phyloP scores from a whole-genome alignment of 2,888 invertebrate species.

The Plebejus melissa region DNA sequence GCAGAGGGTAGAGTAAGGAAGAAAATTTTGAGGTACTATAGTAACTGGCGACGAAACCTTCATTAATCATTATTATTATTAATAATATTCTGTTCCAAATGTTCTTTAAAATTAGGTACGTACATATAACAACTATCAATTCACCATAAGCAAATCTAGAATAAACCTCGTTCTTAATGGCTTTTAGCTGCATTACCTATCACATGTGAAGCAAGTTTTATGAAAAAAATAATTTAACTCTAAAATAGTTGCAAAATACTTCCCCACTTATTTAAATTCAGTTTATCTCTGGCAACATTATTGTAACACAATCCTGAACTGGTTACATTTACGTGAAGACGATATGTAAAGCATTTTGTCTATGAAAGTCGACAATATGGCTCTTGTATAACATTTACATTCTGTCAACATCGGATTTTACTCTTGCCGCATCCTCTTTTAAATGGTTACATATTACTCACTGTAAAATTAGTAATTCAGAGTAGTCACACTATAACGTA shows the following conservation, averaged over 20 bases:
- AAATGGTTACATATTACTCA: constrained; percentile 7
- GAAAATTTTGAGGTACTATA: too few relatives aligned
- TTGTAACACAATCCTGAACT: constrained; percentile 27
- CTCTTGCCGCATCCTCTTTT: constrained; percentile 22
- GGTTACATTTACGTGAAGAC: constrained; percentile 29
- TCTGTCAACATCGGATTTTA: constrained; percentile 25
- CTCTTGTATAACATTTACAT: constrained; percentile 25
- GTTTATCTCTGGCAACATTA: constrained; percentile 7
- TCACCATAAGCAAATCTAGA: too few relatives aligned
- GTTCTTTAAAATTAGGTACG: too few relatives aligned
- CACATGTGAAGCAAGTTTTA: too few relatives aligned
- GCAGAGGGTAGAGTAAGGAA: too few relatives aligned
- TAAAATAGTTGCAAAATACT: neutral
- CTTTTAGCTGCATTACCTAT: too few relatives aligned
- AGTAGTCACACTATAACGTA: neutral
- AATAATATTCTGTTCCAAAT: too few relatives aligned
- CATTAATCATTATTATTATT: too few relatives aligned
- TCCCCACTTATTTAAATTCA: neutral
- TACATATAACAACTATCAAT: too few relatives aligned
- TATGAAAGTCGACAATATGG: constrained; percentile 28
- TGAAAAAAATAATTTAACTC: neutral
- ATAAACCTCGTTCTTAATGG: too few relatives aligned
- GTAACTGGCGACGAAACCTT: too few relatives aligned
- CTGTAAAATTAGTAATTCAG: constrained; percentile 8
- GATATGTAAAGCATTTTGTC: constrained; percentile 34